These are phyloP conservation scores for Ascaphus truei DNA, from an alignment of 2,113 vertebrate genomes.

Conservation along the genomic window DNA sequence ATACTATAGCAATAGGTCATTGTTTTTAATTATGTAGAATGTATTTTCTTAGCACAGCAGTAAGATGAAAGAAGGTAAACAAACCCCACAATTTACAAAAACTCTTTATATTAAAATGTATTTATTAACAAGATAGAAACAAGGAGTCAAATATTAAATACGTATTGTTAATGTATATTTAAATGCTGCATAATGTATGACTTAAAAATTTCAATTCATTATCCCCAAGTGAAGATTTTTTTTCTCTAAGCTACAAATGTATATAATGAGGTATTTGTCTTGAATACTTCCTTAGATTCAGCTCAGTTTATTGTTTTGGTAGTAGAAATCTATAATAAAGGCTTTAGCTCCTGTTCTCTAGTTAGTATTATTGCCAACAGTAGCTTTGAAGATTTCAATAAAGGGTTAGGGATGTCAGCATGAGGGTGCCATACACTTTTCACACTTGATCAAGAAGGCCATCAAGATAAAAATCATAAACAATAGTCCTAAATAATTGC, in stretches of 20 bases:
- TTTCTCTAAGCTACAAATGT: conserved; percentile 9
- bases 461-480: conserved; percentile 45
- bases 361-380: conserved; percentile 37
- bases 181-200: too few species aligned
- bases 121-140: too few species aligned
- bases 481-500: conserved; percentile 57
- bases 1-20: too few species aligned
- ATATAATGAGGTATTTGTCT: conserved; percentile 41
- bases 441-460: conserved; percentile 46
- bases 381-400: conserved; percentile 45
- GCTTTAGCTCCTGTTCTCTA: neutral
- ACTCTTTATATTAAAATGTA: too few species aligned
- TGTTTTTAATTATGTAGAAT: too few species aligned
- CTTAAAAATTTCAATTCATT: too few species aligned
- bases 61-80: too few species aligned
- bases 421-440: conserved; percentile 29
- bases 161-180: too few species aligned
- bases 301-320: conserved; percentile 33
- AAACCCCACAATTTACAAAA: too few species aligned
- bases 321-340: conserved; percentile 44
- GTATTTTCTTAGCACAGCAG: too few species aligned
- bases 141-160: too few species aligned
- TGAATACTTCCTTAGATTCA: conserved; percentile 2
- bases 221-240: too few species aligned
- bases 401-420: conserved; percentile 31